Conservation (phyloP, 1,140 invertebrate species). For the Sycophaga agraensis region DNA sequence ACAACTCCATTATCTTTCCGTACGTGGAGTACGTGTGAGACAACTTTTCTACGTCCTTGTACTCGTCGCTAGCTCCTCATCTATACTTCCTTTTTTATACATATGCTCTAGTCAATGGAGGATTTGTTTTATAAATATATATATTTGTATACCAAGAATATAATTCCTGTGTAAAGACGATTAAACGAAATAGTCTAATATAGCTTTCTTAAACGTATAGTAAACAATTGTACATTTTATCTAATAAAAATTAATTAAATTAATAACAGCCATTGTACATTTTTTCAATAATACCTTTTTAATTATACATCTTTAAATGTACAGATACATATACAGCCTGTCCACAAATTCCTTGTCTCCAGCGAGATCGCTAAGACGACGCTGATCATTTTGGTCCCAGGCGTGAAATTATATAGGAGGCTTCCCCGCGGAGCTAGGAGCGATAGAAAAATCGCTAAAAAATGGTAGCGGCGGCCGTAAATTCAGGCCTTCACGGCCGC, state of each 20-base stretch:
- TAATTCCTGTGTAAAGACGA: slow-evolving; percentile 52
- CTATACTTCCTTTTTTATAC: slow-evolving; percentile 33
- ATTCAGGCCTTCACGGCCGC: too few species aligned
- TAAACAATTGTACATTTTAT: slow-evolving; percentile 58
- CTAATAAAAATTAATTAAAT: slow-evolving; percentile 55
- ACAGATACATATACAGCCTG: too few species aligned
- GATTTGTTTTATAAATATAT: slow-evolving; percentile 52
- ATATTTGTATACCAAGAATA: slow-evolving; percentile 41
- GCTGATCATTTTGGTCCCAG: too few species aligned
- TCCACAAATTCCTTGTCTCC: too few species aligned
- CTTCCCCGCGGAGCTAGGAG: too few species aligned
- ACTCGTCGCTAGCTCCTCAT: slow-evolving; percentile 31
- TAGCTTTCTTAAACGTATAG: slow-evolving; percentile 51
- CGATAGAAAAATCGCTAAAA: too few species aligned
- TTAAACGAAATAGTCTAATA: slow-evolving; percentile 55
- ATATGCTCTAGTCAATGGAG: slow-evolving; percentile 55
- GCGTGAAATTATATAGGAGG: too few species aligned
- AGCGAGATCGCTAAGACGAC: too few species aligned
- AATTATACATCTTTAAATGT: too few species aligned
- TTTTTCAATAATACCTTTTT: too few species aligned
- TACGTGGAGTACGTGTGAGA: slow-evolving; percentile 36
- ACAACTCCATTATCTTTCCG: slow-evolving; percentile 44
- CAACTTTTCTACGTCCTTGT: slow-evolving; percentile 29
- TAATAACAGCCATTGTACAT: too few species aligned
- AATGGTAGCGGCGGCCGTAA: too few species aligned